phyloP scores from a whole-genome alignment of 2,113 vertebrate species.

The Gavialis gangeticus region DNA sequence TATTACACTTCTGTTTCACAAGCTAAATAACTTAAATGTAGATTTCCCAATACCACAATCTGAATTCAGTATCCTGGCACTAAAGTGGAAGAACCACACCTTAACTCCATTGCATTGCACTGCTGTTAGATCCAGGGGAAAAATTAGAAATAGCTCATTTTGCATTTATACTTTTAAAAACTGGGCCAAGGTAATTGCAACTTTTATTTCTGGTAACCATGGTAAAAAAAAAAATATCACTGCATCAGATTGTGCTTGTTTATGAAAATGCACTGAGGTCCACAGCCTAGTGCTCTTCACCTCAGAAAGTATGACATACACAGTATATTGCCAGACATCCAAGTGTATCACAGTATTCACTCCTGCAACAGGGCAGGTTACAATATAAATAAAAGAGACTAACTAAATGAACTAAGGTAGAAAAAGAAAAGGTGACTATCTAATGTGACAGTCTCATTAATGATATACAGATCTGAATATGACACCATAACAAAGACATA shows the following conservation, averaged over 20 bases:
- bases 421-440: neutral
- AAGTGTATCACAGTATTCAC: neutral
- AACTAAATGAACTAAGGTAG: neutral
- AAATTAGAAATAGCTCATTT: neutral
- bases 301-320: neutral
- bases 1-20: too few relatives aligned
- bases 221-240: neutral
- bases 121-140: neutral
- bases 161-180: neutral
- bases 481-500: neutral
- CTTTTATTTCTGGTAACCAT: neutral
- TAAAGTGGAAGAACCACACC: neutral
- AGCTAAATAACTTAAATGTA: too few relatives aligned
- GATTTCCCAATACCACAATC: too few relatives aligned
- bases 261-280: neutral
- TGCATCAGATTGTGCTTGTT: neutral
- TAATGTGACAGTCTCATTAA: neutral
- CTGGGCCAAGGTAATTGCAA: neutral
- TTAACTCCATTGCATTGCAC: neutral
- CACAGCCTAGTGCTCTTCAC: neutral
- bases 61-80: neutral
- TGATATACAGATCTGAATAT: neutral
- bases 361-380: neutral
- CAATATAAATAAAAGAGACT: neutral
- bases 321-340: neutral